Conservation (phyloP, 2,113 vertebrate genomes). For the Camelus dromedarius region DNA sequence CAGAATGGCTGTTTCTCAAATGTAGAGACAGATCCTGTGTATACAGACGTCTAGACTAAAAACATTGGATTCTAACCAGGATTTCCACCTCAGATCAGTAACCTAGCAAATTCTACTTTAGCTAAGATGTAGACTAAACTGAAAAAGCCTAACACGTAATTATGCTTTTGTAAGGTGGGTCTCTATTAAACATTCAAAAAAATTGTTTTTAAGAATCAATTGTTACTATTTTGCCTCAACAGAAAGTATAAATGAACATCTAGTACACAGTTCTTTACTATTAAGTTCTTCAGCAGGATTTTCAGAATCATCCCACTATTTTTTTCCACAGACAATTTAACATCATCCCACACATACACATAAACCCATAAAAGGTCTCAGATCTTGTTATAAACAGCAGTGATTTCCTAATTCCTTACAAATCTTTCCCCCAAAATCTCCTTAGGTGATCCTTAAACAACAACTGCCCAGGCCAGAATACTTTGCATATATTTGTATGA, state of each 20-base stretch:
- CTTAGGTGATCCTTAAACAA: not conserved
- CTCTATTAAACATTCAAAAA: not conserved
- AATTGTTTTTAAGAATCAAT: not conserved
- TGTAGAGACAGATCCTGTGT: not conserved
- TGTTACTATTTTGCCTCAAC: slow-evolving; percentile 34
- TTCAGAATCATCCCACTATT: slow-evolving; percentile 5
- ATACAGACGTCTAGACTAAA: slow-evolving; percentile 13
- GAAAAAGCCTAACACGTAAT: not conserved
- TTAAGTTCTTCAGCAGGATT: not conserved
- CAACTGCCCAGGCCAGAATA: not conserved
- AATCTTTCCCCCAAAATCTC: not conserved
- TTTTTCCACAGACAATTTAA: slow-evolving; percentile 35
- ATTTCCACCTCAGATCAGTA: not conserved
- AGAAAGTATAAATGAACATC: slow-evolving; percentile 38
- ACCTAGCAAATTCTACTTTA: slow-evolving; percentile 4
- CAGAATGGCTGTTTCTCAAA: slow-evolving; percentile 15
- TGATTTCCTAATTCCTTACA: not conserved
- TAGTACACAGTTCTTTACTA: slow-evolving; percentile 21
- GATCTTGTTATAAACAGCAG: not conserved
- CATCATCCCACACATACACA: not conserved
- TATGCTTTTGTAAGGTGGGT: not conserved
- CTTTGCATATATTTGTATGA: not conserved
- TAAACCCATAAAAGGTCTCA: not conserved
- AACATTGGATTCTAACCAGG: slow-evolving; percentile 33
- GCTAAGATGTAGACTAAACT: not conserved